Conservation (phyloP, 2,797 vertebrate genomes). For the Thripadectes ignobilis region DNA sequence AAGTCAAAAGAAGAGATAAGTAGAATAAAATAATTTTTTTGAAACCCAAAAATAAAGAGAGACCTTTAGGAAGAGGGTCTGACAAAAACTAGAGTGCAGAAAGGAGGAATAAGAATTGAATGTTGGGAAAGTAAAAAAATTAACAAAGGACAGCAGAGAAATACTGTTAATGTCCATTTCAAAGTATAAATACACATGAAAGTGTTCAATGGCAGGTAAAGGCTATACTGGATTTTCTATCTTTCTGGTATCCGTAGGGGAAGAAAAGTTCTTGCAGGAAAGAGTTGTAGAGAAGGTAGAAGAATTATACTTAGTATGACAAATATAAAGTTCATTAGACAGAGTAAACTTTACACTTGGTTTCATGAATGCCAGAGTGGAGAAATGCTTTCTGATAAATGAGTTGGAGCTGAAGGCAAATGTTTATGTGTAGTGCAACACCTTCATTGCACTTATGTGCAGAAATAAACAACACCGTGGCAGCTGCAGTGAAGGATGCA, state of each 20-base stretch:
- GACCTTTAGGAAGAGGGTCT: background rate
- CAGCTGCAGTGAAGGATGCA: background rate
- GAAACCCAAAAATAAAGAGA: background rate
- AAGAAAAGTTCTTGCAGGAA: background rate
- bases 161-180: background rate
- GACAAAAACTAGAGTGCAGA: background rate
- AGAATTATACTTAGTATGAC: background rate
- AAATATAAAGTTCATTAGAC: background rate
- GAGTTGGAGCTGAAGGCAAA: background rate
- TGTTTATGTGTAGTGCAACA: background rate
- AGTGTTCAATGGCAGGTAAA: background rate
- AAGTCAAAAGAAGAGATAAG: background rate
- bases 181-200: background rate
- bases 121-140: background rate
- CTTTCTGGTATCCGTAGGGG: background rate
- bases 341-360: background rate
- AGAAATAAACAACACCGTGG: background rate
- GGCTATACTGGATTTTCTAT: background rate
- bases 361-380: background rate
- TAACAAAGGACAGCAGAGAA: background rate
- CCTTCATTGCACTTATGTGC: background rate
- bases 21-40: background rate
- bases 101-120: background rate
- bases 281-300: background rate
- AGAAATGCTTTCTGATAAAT: background rate